Percentiles rank a stretch among this genome's conserved stretches.
phyloP scores from a whole-genome alignment of 2,797 vertebrate genomes.

The Gobio occitaniae region DNA sequence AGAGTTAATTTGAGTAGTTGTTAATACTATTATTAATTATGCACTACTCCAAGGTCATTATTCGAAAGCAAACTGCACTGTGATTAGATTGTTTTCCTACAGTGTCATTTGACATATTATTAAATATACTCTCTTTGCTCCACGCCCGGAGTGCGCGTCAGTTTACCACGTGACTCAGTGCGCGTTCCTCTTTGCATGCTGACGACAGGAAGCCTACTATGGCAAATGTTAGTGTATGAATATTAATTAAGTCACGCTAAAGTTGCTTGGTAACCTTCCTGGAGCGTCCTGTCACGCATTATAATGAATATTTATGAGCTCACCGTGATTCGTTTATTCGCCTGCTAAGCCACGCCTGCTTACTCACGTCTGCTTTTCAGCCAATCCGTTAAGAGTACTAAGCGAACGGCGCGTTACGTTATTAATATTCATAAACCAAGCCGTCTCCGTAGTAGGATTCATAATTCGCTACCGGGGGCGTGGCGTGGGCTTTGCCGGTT shows the following conservation, averaged over 20 bases:
- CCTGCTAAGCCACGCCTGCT: neutral
- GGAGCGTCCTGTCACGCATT: neutral
- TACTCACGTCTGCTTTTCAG: neutral
- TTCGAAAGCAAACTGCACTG: neutral
- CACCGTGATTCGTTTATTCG: neutral
- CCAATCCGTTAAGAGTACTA: neutral
- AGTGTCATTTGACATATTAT: neutral
- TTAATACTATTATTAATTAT: neutral
- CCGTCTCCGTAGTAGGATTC: slow-evolving; percentile 10
- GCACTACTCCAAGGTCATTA: neutral
- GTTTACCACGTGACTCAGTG: slow-evolving; percentile 69
- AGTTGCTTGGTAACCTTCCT: slow-evolving; percentile 28
- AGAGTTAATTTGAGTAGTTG: neutral
- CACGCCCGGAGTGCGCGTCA: slow-evolving; percentile 46
- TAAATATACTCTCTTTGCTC: slow-evolving; percentile 5
- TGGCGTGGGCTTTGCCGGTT: slow-evolving; percentile 84
- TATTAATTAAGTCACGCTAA: neutral
- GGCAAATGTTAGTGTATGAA: neutral
- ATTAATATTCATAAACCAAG: slow-evolving; percentile 20
- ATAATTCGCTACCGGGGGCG: slow-evolving; percentile 74
- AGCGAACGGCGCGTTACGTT: neutral
- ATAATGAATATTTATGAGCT: neutral
- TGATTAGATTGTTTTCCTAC: no score
- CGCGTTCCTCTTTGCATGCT: slow-evolving; percentile 58
- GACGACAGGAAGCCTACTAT: slow-evolving; percentile 1